Conservation (phyloP, 2,113 vertebrate genomes). For the Euleptes europaea region DNA sequence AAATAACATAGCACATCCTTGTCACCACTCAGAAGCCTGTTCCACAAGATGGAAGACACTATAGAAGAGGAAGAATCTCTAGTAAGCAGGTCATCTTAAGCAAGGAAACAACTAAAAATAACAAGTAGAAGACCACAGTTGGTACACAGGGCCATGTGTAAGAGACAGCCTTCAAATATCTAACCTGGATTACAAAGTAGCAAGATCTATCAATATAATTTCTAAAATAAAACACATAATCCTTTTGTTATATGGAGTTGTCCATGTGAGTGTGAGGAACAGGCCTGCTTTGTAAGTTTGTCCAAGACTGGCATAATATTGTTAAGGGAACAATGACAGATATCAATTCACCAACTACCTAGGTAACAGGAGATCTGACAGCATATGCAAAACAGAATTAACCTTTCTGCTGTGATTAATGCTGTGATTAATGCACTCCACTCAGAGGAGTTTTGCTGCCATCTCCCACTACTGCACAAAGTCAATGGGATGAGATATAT, state of each 20-base stretch:
- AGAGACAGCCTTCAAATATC: too few species aligned
- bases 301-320: neutral
- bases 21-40: too few species aligned
- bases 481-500: neutral
- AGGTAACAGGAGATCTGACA: too few species aligned
- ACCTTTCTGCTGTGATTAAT: constrained; percentile 6
- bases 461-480: neutral
- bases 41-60: too few species aligned
- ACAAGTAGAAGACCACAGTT: neutral
- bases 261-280: neutral
- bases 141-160: neutral
- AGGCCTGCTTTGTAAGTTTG: neutral
- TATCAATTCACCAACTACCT: neutral
- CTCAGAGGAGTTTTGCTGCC: neutral
- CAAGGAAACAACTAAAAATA: neutral
- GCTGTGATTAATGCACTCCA: constrained; percentile 1
- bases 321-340: neutral
- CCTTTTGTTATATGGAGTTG: neutral
- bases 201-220: neutral
- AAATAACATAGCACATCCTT: too few species aligned
- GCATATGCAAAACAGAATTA: neutral
- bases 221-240: neutral
- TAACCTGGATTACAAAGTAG: neutral
- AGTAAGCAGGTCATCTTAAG: too few species aligned
- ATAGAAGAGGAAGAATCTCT: too few species aligned